Conservation (phyloP, 2,113 vertebrate genomes). For the Oncorhynchus tshawytscha region DNA sequence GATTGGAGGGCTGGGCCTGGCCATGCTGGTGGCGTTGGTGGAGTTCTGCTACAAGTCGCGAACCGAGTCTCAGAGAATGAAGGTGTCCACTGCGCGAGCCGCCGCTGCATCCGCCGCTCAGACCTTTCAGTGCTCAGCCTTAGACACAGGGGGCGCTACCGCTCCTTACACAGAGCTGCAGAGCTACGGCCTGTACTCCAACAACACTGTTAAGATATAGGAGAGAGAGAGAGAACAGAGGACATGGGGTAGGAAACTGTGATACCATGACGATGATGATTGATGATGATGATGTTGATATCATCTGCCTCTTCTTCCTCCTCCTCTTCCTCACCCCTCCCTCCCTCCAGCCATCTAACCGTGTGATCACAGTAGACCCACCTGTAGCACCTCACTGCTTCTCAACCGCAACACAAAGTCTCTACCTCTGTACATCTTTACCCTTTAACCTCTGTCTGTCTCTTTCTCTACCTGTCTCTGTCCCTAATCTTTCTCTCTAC, state of each 20-base stretch:
- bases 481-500: neutral
- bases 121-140: conserved; percentile 83
- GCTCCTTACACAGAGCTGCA: conserved; percentile 78
- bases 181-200: conserved; percentile 77
- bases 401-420: conserved; percentile 24
- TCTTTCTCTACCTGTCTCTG: neutral
- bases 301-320: conserved; percentile 12
- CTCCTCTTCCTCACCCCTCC: conserved; percentile 54
- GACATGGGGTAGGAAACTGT: conserved; percentile 72
- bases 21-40: conserved; percentile 99
- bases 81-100: conserved; percentile 83
- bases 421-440: conserved; percentile 27
- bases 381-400: conserved; percentile 58
- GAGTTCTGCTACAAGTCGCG: conserved; percentile 99
- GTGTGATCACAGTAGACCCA: conserved; percentile 66
- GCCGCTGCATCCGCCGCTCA: conserved; percentile 73
- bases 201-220: conserved; percentile 80
- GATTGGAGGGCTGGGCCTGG: conserved; percentile 95
- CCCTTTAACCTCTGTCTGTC: conserved; percentile 23
- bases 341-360: conserved; percentile 59
- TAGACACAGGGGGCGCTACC: conserved; percentile 76
- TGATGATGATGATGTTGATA: conserved; percentile 25
- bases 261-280: conserved; percentile 56
- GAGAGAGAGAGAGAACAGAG: conserved; percentile 57
- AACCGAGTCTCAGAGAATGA: conserved; percentile 97